These are phyloP conservation scores for Sympetrum striolatum DNA, from an alignment of 2,888 invertebrate species.

Conservation along the genomic window DNA sequence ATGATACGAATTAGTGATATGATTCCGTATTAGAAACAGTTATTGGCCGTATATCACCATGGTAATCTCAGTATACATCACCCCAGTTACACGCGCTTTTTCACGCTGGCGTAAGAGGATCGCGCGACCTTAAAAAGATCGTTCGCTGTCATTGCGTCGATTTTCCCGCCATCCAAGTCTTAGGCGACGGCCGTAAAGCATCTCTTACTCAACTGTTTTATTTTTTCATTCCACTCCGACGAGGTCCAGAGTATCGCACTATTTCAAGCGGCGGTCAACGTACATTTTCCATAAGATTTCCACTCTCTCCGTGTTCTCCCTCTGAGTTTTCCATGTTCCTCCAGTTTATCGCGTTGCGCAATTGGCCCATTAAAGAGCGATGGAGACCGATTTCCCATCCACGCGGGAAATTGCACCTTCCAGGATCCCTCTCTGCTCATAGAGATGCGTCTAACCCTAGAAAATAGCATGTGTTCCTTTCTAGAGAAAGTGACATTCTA, in stretches of 20 bases:
- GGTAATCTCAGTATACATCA: too few relatives aligned
- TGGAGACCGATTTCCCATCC: too few relatives aligned
- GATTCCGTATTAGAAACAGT: background rate
- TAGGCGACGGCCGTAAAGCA: background rate
- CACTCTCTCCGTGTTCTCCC: background rate
- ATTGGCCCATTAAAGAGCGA: too few relatives aligned
- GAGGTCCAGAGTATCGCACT: too few relatives aligned
- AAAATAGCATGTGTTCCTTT: too few relatives aligned
- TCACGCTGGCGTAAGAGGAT: background rate
- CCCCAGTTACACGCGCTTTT: background rate
- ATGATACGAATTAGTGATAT: too few relatives aligned
- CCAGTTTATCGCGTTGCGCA: too few relatives aligned
- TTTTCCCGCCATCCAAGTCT: background rate
- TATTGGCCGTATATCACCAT: background rate
- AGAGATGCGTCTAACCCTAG: too few relatives aligned
- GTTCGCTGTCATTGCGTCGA: background rate
- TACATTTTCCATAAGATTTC: background rate
- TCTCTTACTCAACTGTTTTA: background rate
- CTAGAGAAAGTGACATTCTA: too few relatives aligned
- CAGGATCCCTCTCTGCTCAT: too few relatives aligned
- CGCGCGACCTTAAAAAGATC: background rate
- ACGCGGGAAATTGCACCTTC: too few relatives aligned
- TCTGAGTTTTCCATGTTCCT: too few relatives aligned
- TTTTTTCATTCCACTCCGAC: background rate
- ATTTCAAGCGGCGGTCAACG: background rate